Percentiles rank a stretch among this genome's conserved stretches.
Conservation (phyloP, 2,888 invertebrate genomes). For the Augochlorella aurata region DNA sequence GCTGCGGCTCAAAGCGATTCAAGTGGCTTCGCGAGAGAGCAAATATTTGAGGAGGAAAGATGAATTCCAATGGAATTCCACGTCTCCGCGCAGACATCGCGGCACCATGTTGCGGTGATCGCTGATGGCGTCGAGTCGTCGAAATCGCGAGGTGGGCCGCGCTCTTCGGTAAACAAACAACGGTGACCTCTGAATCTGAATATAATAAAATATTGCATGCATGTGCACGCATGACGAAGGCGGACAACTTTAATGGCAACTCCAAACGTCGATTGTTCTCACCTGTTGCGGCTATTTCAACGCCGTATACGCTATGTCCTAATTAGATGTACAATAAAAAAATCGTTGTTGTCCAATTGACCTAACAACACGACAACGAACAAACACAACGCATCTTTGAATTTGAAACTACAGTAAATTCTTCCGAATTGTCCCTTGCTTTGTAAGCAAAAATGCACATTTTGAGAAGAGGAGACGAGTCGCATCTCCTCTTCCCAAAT, state of each 20-base stretch:
- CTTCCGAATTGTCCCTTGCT: too few species aligned
- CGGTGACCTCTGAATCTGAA: neutral
- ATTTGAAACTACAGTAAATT: too few species aligned
- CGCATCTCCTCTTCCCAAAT: too few species aligned
- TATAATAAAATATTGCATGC: neutral
- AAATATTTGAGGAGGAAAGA: conserved; percentile 69
- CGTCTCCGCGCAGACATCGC: conserved; percentile 45
- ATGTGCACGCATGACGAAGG: neutral
- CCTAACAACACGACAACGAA: too few species aligned
- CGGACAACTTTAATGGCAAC: neutral
- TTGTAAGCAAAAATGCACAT: too few species aligned
- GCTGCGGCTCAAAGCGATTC: conserved; percentile 58
- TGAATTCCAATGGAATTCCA: conserved; percentile 67
- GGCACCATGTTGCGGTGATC: conserved; percentile 39
- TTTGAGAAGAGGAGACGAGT: too few species aligned
- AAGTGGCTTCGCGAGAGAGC: conserved; percentile 61
- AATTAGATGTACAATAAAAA: too few species aligned
- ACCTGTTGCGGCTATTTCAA: neutral
- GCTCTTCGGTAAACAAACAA: conserved; percentile 2
- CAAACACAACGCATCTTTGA: too few species aligned
- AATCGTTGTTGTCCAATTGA: too few species aligned
- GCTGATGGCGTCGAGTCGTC: conserved; percentile 21
- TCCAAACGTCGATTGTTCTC: neutral
- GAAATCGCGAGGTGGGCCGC: conserved; percentile 3
- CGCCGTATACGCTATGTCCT: too few species aligned